Conservation (phyloP, 2,888 invertebrate species). For the Ptychoptera contaminata region DNA sequence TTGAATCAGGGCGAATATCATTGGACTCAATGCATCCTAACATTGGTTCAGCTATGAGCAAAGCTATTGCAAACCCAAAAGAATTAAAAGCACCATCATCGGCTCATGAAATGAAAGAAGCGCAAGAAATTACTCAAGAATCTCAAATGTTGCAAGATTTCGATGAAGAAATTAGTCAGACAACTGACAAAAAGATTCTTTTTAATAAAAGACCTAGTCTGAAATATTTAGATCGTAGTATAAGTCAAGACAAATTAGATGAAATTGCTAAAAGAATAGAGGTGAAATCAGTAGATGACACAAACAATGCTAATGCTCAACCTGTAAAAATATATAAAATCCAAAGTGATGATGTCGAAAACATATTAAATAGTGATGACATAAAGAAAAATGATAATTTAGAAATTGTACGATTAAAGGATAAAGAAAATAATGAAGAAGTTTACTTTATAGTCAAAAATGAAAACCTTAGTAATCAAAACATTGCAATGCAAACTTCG, state of each 20-base stretch:
- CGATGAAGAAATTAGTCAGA: too few relatives aligned
- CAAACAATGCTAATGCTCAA: not conserved
- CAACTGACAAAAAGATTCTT: too few relatives aligned
- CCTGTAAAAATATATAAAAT: not conserved
- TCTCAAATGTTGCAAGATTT: too few relatives aligned
- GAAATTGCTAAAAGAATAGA: not conserved
- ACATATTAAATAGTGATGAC: not conserved
- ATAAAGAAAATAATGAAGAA: not conserved
- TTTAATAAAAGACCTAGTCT: not conserved
- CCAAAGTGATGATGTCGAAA: not conserved
- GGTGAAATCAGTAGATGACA: not conserved
- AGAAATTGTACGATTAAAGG: not conserved
- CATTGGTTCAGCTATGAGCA: too few relatives aligned
- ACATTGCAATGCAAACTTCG: not conserved
- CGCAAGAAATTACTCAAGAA: too few relatives aligned
- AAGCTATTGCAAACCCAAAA: too few relatives aligned
- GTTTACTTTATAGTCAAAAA: not conserved
- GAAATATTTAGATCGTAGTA: not conserved
- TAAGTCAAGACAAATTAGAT: not conserved
- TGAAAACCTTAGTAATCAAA: not conserved
- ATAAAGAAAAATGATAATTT: not conserved
- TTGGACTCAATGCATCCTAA: too few relatives aligned
- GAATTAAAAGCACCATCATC: too few relatives aligned
- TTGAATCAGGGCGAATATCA: too few relatives aligned
- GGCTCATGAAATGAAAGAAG: too few relatives aligned